Percentiles rank a stretch among this genome's conserved stretches.
phyloP scores from a whole-genome alignment of 2,888 invertebrate genomes.

The Ypsolopha scabrella region DNA sequence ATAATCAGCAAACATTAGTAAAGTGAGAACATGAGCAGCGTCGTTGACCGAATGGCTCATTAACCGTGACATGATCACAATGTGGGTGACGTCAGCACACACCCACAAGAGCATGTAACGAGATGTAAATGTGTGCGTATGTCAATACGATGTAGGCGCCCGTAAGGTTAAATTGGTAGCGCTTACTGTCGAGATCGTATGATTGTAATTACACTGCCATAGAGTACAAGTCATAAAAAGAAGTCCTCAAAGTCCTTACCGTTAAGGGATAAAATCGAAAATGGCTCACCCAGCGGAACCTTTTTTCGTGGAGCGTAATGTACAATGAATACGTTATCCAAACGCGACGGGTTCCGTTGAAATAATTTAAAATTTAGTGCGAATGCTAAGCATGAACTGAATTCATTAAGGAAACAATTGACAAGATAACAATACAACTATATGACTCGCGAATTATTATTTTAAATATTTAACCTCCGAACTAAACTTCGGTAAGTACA shows the following conservation, averaged over 20 bases:
- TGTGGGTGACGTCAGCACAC: slow-evolving; percentile 53
- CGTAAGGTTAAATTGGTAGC: slow-evolving; percentile 23
- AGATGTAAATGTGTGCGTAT: slow-evolving; percentile 35
- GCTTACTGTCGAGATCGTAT: slow-evolving; percentile 22
- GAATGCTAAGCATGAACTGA: too few species aligned
- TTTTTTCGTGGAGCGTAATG: too few species aligned
- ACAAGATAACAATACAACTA: too few species aligned
- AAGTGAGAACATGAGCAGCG: slow-evolving; percentile 7
- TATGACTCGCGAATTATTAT: too few species aligned
- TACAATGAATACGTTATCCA: not conserved
- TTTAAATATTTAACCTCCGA: too few species aligned
- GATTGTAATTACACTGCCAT: slow-evolving; percentile 19
- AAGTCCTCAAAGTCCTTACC: too few species aligned
- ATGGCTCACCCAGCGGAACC: too few species aligned
- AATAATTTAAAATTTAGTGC: not conserved
- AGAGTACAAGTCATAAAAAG: too few species aligned
- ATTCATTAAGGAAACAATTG: too few species aligned
- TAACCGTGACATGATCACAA: slow-evolving; percentile 65
- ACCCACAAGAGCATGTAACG: slow-evolving; percentile 19
- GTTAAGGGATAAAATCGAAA: too few species aligned
- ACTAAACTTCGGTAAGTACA: too few species aligned
- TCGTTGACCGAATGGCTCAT: slow-evolving; percentile 47
- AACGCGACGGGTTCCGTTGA: not conserved
- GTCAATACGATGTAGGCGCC: slow-evolving; percentile 31
- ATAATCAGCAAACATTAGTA: not conserved